Conservation (phyloP, 2,113 vertebrate species). For the Pachyramphus minor region DNA sequence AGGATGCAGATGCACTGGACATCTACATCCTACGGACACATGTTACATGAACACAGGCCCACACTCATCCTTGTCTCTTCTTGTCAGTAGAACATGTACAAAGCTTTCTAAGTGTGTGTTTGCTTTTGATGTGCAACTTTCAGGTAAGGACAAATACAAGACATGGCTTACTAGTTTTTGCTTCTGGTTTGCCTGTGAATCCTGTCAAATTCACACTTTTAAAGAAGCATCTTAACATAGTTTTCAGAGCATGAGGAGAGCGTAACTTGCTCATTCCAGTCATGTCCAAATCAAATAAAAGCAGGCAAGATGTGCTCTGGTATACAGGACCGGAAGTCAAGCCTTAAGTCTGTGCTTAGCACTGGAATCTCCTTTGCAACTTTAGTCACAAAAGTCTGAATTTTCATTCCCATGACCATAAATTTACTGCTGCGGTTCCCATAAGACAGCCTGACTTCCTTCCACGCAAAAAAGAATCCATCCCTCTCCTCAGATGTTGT, state of each 20-base stretch:
- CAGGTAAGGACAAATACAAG: not conserved
- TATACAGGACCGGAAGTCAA: not conserved
- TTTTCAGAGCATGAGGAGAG: not conserved
- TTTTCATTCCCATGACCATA: not conserved
- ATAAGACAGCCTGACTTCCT: not conserved
- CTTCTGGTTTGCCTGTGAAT: not conserved
- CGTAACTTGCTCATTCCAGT: not conserved
- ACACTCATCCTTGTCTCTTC: not conserved
- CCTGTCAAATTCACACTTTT: not conserved
- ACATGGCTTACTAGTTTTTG: not conserved
- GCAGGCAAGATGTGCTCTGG: not conserved
- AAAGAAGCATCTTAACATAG: not conserved
- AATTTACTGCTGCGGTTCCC: not conserved
- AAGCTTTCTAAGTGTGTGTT: not conserved
- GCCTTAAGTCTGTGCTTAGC: not conserved
- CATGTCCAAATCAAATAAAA: not conserved
- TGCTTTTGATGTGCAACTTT: not conserved
- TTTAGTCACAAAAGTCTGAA: not conserved
- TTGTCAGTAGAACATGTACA: not conserved
- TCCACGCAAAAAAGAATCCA: not conserved
- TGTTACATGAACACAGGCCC: not conserved
- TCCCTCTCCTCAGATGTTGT: not conserved
- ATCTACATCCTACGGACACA: fast-evolving
- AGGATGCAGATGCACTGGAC: not conserved
- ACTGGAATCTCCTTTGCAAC: not conserved